Conservation (phyloP, 2,888 invertebrate genomes). For the Shargacucullia verbasci region DNA sequence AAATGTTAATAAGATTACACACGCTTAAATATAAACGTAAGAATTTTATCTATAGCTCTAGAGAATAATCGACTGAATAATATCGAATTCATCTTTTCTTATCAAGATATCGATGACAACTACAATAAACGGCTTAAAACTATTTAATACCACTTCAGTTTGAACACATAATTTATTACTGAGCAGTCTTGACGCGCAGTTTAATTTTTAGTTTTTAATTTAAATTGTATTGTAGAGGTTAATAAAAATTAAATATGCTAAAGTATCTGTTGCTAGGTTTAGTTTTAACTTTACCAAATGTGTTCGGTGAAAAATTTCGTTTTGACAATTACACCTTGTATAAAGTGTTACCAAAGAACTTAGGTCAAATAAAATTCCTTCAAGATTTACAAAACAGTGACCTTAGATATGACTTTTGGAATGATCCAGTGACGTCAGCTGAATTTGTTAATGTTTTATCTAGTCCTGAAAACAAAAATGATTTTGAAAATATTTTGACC, state of each 20-base stretch:
- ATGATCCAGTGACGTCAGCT: conserved; percentile 63
- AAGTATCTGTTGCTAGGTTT: conserved; percentile 35
- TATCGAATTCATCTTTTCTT: conserved; percentile 7
- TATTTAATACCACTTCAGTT: conserved; percentile 11
- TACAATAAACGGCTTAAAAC: conserved; percentile 27
- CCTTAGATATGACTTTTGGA: conserved; percentile 77
- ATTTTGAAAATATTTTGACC: conserved; percentile 68
- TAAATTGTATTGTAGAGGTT: not conserved
- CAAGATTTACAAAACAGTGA: conserved; percentile 76
- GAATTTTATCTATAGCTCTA: conserved; percentile 6
- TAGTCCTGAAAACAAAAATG: conserved; percentile 66
- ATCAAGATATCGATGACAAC: conserved; percentile 27
- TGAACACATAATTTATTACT: conserved; percentile 11
- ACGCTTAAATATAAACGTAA: not conserved
- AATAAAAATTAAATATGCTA: conserved; percentile 40
- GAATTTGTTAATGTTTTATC: conserved; percentile 76
- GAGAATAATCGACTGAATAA: not conserved
- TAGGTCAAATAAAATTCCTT: conserved; percentile 80
- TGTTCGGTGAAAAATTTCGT: conserved; percentile 61
- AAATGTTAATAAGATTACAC: not conserved
- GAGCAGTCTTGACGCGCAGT: not conserved
- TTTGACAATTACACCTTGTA: conserved; percentile 81
- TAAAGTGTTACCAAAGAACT: conserved; percentile 80
- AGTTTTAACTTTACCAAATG: conserved; percentile 33
- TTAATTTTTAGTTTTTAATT: not conserved